Evolutionary conservation across 2,797 vertebrate genomes (phyloP), one percentile per base, ranked within the genome.

Genomic region (Trematocara caparti): DNA sequence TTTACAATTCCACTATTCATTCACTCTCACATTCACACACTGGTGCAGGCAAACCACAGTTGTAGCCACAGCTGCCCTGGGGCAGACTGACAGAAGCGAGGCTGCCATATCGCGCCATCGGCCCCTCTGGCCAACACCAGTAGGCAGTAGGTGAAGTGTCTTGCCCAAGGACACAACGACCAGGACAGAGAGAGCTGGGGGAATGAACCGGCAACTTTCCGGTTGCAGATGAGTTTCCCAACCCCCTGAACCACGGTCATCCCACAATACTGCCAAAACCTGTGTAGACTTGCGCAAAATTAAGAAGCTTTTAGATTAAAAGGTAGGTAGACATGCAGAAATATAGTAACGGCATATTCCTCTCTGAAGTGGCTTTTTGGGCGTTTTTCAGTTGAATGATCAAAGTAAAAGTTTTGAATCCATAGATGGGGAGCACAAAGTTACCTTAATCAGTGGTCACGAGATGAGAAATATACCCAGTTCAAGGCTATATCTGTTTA

Each of bases 21-120:
- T 50, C 19, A 50, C 49, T 21, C n/a, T 49, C 2, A 0, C 48
- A 19, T 49, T 51, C 49, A 51, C 21, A 7, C 24, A 53, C 24
- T 27, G 24, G 51, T 53, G 51, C 0, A 27, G 51, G 13, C 51
- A 8, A 5, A 3, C 51, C 2, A 27, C 24, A 15, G 13, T 2
- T 53, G 51, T 53, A 27, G 24, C 24, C 24, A 53, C 51, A 27
- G 0, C 13, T 27, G 2, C 13, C 7, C 24, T 0, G 24, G 13
- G 13, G 24, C 24, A 53, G 51, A 53, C 24, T 53, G 0, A 53
- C 24, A 8, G 13, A 53, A 27, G 50, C 7, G 0, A 53, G 50
- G 51, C 24, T 27, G 50, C 50, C 24, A 53, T 53, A 53, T 53
- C 2, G 0, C 0, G 1, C 12, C 21, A 24, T 24, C 1, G 0